Conservation (phyloP, 2,113 vertebrate species). For the Calyptommatus sinebrachiatus region DNA sequence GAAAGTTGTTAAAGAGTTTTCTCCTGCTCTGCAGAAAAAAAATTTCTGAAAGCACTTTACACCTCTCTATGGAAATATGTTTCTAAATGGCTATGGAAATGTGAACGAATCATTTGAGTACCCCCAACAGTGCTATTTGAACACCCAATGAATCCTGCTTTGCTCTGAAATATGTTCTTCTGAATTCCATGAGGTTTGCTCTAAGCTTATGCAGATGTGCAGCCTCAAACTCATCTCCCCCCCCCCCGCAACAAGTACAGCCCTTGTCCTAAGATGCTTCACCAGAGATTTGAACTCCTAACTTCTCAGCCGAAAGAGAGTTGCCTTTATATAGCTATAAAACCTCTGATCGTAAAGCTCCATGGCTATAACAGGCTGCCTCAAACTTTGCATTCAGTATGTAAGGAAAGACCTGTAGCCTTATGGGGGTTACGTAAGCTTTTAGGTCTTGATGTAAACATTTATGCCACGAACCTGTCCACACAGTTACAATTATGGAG, state of each 20-base stretch:
- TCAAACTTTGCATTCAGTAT: not conserved
- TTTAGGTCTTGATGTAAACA: not conserved
- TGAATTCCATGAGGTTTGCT: not conserved
- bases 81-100: too few species aligned
- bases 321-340: slow-evolving; percentile 25
- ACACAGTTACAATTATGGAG: not conserved
- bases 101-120: too few species aligned
- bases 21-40: too few species aligned
- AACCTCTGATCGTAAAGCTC: not conserved
- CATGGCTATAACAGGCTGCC: slow-evolving; percentile 11
- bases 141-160: not conserved
- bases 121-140: too few species aligned
- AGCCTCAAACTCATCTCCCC: not conserved
- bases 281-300: slow-evolving; percentile 20
- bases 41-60: too few species aligned
- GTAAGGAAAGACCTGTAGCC: slow-evolving; percentile 12
- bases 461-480: not conserved
- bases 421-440: slow-evolving; percentile 1
- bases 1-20: too few species aligned
- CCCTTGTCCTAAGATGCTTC: not conserved
- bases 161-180: not conserved
- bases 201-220: not conserved
- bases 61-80: too few species aligned
- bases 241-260: not conserved
- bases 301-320: not conserved